A percentile compares a stretch with the other conserved stretches of the same genome.
These are phyloP conservation scores for Manis crassicaudata DNA, from an alignment of 2,797 vertebrate species.

Conservation along the genomic window DNA sequence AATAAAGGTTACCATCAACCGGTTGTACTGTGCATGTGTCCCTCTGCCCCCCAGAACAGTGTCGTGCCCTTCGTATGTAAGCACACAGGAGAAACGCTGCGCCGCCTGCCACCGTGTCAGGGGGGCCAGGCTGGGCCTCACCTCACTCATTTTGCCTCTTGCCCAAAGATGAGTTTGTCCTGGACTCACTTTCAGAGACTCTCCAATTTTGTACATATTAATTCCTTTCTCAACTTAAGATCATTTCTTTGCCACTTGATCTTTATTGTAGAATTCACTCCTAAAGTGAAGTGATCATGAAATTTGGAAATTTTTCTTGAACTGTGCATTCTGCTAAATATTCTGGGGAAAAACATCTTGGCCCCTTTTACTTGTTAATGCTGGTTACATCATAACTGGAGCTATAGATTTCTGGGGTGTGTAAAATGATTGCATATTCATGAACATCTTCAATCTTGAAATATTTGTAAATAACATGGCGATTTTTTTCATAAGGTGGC, in stretches of 20 bases:
- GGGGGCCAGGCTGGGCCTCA: neutral
- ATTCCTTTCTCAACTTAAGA: neutral
- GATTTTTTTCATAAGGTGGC: constrained; percentile 78
- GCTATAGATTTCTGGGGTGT: constrained; percentile 75
- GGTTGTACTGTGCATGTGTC: neutral
- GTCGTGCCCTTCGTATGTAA: neutral
- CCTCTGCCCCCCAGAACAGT: neutral
- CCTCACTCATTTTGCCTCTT: neutral
- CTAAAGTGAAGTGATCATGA: constrained; percentile 50
- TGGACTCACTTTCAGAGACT: neutral
- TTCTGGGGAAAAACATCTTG: constrained; percentile 73
- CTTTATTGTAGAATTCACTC: constrained; percentile 44
- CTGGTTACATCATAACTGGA: constrained; percentile 68
- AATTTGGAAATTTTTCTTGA: constrained; percentile 69
- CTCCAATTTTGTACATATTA: neutral
- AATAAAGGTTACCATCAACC: neutral
- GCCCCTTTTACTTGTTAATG: constrained; percentile 70
- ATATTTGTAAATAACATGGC: constrained; percentile 83
- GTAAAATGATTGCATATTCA: constrained; percentile 76
- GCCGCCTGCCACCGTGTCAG: too few relatives aligned
- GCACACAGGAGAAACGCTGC: neutral
- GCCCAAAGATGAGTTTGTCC: constrained; percentile 17
- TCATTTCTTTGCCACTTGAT: neutral
- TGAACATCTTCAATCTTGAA: constrained; percentile 79
- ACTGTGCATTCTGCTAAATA: constrained; percentile 71